These are phyloP conservation scores for Xanthorhoe designata DNA, from an alignment of 2,888 invertebrate species.

Conservation along the genomic window DNA sequence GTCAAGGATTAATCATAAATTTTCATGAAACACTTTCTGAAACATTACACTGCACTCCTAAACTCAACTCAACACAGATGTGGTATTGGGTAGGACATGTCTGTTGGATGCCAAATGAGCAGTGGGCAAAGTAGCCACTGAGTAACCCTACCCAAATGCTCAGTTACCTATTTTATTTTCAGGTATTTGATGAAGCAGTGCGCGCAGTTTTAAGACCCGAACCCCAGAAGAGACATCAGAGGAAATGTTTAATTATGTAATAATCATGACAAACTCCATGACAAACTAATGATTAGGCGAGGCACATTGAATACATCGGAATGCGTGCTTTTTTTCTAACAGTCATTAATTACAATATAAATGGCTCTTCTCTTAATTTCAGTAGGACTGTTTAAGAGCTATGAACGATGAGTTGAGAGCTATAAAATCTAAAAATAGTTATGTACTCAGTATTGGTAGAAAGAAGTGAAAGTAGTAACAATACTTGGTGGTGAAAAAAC, in stretches of 20 bases:
- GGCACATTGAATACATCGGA: conserved; percentile 32
- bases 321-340: conserved; percentile 10
- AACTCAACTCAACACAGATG: too few relatives aligned
- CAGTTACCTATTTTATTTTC: conserved; percentile 39
- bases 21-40: too few relatives aligned
- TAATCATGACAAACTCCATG: conserved; percentile 60
- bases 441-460: neutral
- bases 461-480: neutral
- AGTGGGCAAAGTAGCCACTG: too few relatives aligned
- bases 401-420: conserved; percentile 1
- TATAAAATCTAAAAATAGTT: neutral
- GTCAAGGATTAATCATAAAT: too few relatives aligned
- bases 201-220: conserved; percentile 98
- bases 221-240: conserved; percentile 97
- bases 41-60: too few relatives aligned
- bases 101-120: too few relatives aligned
- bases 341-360: neutral
- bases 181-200: conserved; percentile 99
- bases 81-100: too few relatives aligned
- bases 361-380: neutral
- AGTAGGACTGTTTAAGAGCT: neutral
- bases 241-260: conserved; percentile 94
- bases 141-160: neutral
- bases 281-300: conserved; percentile 56
- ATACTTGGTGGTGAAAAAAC: neutral